phyloP scores from a whole-genome alignment of 2,888 invertebrate genomes.

The Pollenia griseotomentosa region DNA sequence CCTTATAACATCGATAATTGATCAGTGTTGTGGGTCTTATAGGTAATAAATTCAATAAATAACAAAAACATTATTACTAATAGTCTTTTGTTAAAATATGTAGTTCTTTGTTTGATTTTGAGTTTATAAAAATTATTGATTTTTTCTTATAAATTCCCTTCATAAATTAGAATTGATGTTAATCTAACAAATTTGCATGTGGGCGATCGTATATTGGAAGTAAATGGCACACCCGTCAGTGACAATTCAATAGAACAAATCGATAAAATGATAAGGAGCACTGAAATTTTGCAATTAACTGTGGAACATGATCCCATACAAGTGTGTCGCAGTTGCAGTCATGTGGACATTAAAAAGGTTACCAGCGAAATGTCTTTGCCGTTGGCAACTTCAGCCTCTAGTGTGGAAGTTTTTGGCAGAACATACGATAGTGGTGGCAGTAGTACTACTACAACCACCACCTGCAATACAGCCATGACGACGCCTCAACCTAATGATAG shows the following conservation, averaged over 20 bases:
- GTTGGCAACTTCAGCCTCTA: slow-evolving; percentile 80
- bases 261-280: slow-evolving; percentile 89
- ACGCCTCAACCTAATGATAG: slow-evolving; percentile 80
- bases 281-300: slow-evolving; percentile 92
- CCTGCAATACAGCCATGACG: neutral
- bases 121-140: neutral
- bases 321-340: slow-evolving; percentile 86
- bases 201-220: slow-evolving; percentile 96
- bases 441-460: slow-evolving; percentile 76
- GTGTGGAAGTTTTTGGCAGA: slow-evolving; percentile 79
- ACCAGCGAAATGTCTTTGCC: slow-evolving; percentile 81
- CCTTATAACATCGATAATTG: slow-evolving; percentile 89
- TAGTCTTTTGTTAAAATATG: slow-evolving; percentile 46
- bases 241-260: slow-evolving; percentile 92
- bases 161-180: slow-evolving; percentile 88
- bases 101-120: slow-evolving; percentile 43
- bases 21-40: slow-evolving; percentile 88
- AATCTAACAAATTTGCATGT: slow-evolving; percentile 93
- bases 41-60: slow-evolving; percentile 85
- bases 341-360: slow-evolving; percentile 83
- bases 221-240: slow-evolving; percentile 94
- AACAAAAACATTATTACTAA: slow-evolving; percentile 13
- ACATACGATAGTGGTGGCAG: slow-evolving; percentile 61
- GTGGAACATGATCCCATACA: slow-evolving; percentile 95
- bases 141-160: neutral